Evolutionary conservation across 2,113 vertebrate genomes (phyloP).

Genomic region (Gopherus evgoodei): DNA sequence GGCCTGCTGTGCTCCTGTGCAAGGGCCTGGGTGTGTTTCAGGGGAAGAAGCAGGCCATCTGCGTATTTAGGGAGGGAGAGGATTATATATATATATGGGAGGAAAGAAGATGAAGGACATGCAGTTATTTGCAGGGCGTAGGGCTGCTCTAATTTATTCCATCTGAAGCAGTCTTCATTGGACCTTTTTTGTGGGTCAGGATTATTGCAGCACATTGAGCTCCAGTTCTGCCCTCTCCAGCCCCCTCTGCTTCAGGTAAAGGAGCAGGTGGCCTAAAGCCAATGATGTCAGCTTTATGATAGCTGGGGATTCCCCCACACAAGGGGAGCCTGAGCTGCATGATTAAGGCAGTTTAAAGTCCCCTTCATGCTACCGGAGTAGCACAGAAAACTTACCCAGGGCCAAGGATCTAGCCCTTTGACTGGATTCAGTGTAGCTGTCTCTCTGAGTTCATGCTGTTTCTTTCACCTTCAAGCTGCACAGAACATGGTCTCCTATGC

Average conservation of each 20-base stretch:
- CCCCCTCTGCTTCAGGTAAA: background rate
- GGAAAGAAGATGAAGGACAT: background rate
- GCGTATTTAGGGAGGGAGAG: background rate
- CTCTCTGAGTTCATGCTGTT: background rate
- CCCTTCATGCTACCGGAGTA: background rate
- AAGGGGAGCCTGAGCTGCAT: background rate
- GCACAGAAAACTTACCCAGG: fast-evolving
- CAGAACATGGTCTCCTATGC: background rate
- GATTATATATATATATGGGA: background rate
- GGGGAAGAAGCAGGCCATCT: background rate
- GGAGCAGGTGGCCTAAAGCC: background rate
- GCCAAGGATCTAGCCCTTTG: fast-evolving
- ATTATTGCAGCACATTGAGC: background rate
- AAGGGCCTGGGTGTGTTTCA: background rate
- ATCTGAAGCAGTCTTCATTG: background rate
- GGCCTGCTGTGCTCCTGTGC: background rate
- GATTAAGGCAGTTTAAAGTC: background rate
- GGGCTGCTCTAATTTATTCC: background rate
- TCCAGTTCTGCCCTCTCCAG: background rate
- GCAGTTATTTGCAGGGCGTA: background rate
- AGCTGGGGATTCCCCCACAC: background rate
- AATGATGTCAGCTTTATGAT: background rate
- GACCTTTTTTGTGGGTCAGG: background rate
- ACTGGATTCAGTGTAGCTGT: background rate
- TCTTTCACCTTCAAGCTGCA: background rate